phyloP scores from a whole-genome alignment of 2,888 invertebrate species.

The Spisula subtruncata region DNA sequence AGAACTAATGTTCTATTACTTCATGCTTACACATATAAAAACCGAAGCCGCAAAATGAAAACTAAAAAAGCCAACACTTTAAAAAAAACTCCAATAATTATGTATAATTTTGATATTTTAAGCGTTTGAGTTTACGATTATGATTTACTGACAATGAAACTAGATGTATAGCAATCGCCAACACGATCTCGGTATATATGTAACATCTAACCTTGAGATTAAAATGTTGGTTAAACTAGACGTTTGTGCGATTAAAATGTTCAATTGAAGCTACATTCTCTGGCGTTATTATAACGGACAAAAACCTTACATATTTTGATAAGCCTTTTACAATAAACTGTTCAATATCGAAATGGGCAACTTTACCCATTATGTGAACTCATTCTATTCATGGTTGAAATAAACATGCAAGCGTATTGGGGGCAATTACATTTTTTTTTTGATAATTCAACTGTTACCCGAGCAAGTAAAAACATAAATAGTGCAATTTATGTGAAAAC shows the following conservation, averaged over 20 bases:
- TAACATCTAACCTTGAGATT: background rate
- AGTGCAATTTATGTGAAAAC: background rate
- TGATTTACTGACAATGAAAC: background rate
- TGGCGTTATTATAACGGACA: background rate
- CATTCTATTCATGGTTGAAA: background rate
- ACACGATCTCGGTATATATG: background rate
- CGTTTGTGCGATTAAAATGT: constrained; percentile 9
- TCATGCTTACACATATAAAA: background rate
- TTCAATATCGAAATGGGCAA: background rate
- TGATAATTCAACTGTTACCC: background rate
- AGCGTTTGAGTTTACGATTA: background rate
- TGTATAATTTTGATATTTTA: background rate
- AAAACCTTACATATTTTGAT: background rate
- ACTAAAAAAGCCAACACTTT: background rate
- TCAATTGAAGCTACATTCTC: background rate
- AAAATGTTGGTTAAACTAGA: constrained; percentile 3
- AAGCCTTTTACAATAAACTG: background rate
- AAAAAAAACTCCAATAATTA: background rate
- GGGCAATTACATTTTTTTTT: background rate
- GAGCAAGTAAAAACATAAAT: background rate
- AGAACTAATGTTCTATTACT: background rate
- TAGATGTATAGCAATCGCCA: background rate
- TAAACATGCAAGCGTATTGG: background rate
- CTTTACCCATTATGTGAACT: background rate
- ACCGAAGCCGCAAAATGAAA: background rate